phyloP scores from a whole-genome alignment of 2,113 vertebrate genomes.

The Syrrhaptes paradoxus region DNA sequence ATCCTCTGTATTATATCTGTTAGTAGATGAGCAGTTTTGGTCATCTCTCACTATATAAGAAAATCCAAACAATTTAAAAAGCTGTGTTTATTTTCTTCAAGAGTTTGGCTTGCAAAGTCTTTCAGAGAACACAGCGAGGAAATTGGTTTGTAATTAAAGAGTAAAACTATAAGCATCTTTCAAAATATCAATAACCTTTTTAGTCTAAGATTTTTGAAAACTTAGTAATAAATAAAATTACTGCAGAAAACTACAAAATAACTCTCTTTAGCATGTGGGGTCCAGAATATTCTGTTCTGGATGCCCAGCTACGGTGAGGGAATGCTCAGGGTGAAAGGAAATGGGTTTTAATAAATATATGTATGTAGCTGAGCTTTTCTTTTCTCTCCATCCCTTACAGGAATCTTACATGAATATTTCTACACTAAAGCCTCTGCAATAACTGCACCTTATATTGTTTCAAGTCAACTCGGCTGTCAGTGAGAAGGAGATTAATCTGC shows the following conservation, averaged over 20 bases:
- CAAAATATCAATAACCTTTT: neutral
- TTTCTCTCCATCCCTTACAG: neutral
- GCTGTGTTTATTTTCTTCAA: neutral
- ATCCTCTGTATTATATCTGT: neutral
- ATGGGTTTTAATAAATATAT: neutral
- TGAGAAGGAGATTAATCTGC: neutral
- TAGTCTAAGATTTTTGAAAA: neutral
- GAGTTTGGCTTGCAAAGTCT: neutral
- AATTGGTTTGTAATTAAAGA: neutral
- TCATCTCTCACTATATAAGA: neutral
- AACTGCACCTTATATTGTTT: rapidly evolving
- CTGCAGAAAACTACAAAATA: neutral
- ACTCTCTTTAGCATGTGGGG: neutral
- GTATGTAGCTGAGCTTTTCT: neutral
- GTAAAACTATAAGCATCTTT: neutral
- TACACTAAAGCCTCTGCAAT: neutral
- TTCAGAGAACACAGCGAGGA: neutral
- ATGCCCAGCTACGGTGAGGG: neutral
- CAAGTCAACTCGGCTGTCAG: neutral
- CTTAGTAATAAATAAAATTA: neutral
- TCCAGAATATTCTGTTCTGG: neutral
- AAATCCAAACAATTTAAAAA: neutral
- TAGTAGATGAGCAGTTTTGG: neutral
- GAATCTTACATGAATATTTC: neutral
- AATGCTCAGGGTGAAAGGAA: neutral